Percentiles rank a stretch among this genome's conserved stretches.
These are phyloP conservation scores for Bunonema sp. DNA, from an alignment of 2,888 invertebrate genomes.

Conservation along the genomic window DNA sequence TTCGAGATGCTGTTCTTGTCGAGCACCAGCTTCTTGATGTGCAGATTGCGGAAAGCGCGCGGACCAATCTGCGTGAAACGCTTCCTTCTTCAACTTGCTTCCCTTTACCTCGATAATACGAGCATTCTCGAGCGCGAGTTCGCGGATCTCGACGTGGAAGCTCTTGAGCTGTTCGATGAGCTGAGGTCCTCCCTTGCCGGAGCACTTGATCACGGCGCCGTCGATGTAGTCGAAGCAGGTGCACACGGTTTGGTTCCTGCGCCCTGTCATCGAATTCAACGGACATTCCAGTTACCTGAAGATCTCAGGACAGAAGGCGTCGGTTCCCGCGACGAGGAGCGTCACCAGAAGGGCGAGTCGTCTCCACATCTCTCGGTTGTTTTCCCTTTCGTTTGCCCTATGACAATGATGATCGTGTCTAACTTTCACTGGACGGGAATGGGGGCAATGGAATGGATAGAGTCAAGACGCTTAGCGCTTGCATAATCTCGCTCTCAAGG, in stretches of 20 bases:
- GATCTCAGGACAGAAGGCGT: conserved; percentile 29
- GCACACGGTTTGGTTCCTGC: conserved; percentile 33
- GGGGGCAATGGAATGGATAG: conserved; percentile 1
- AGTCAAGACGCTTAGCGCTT: conserved; percentile 5
- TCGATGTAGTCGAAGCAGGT: conserved; percentile 37
- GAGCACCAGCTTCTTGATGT: conserved; percentile 44
- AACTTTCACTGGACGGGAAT: no score
- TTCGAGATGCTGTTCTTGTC: conserved; percentile 40
- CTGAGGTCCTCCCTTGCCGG: conserved; percentile 30
- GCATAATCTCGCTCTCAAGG: no score
- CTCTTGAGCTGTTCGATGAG: conserved; percentile 39
- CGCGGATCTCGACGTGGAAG: conserved; percentile 29
- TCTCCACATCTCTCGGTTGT: no score
- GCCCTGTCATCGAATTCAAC: no score
- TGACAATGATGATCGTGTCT: no score
- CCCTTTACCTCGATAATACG: conserved; percentile 38
- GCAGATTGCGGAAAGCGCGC: conserved; percentile 57
- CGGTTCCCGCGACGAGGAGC: conserved; percentile 5
- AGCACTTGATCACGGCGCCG: conserved; percentile 42
- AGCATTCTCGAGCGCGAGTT: conserved; percentile 38
- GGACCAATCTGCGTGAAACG: conserved; percentile 34
- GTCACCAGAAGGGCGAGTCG: no score
- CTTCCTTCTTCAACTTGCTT: neutral
- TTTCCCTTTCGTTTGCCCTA: no score
- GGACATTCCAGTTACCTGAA: no score